Conservation (phyloP, 2,797 vertebrate species). For the Caiman crocodilus region DNA sequence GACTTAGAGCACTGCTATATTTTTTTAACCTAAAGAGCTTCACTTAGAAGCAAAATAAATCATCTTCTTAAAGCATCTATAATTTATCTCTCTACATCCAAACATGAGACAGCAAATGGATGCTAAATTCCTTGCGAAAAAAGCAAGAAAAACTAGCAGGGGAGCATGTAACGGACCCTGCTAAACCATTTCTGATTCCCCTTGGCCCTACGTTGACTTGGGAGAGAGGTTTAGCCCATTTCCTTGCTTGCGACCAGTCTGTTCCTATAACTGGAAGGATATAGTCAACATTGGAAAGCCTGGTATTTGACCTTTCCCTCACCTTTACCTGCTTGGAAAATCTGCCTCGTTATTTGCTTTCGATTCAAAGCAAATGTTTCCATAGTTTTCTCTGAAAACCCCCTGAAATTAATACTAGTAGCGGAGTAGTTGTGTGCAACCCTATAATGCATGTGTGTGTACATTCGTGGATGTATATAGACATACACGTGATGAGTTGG, state of each 20-base stretch:
- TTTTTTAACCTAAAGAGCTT: neutral
- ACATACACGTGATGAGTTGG: neutral
- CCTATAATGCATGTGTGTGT: rapidly evolving
- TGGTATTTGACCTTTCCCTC: neutral
- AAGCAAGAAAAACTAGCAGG: neutral
- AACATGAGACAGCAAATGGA: neutral
- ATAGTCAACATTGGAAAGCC: neutral
- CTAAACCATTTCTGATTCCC: slow-evolving; percentile 23
- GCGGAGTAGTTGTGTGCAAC: neutral
- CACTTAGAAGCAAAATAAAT: slow-evolving; percentile 44
- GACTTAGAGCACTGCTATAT: neutral
- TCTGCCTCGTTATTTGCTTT: neutral
- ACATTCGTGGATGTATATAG: neutral
- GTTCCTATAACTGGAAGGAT: neutral
- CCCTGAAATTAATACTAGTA: neutral
- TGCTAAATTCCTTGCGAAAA: slow-evolving; percentile 45
- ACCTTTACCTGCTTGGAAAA: neutral
- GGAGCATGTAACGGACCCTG: slow-evolving; percentile 14
- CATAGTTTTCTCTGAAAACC: neutral
- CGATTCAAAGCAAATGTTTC: neutral
- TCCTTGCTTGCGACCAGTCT: slow-evolving; percentile 3
- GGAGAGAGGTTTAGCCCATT: slow-evolving; percentile 32
- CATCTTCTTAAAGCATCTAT: slow-evolving; percentile 29
- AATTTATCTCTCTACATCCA: neutral
- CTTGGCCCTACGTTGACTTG: neutral